These are phyloP conservation scores for Cebidichthys violaceus DNA, from an alignment of 2,113 vertebrate genomes.

Conservation along the genomic window DNA sequence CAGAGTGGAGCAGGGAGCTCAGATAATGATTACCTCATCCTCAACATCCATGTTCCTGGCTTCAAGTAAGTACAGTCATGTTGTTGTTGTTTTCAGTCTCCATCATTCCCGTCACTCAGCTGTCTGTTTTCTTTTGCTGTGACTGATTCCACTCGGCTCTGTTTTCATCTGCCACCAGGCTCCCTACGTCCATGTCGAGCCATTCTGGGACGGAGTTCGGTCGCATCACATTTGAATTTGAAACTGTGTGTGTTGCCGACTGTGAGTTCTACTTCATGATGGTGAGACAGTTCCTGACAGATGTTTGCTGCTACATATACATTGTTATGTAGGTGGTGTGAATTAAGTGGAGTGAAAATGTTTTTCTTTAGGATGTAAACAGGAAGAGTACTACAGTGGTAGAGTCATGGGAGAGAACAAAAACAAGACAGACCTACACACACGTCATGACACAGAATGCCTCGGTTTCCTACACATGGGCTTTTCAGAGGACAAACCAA, in stretches of 20 bases:
- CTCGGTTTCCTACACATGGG: constrained; percentile 96
- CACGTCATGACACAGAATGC: constrained; percentile 93
- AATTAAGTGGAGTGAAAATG: background rate
- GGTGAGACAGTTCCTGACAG: constrained; percentile 81
- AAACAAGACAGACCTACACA: constrained; percentile 92
- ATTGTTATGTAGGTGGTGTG: background rate
- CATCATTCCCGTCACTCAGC: background rate
- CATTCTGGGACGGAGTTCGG: constrained; percentile 90
- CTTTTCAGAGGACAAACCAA: constrained; percentile 95
- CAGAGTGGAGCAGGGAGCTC: constrained; percentile 93
- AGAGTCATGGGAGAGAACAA: constrained; percentile 93
- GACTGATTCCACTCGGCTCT: background rate
- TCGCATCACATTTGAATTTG: constrained; percentile 95
- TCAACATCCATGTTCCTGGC: constrained; percentile 94
- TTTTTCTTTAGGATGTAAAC: constrained; percentile 89
- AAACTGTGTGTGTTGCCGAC: constrained; percentile 90
- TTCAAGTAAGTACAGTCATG: constrained; percentile 89
- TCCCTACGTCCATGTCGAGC: constrained; percentile 89
- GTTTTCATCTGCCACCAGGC: constrained; percentile 76
- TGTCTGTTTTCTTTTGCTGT: background rate
- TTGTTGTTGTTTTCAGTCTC: background rate
- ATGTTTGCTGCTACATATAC: background rate
- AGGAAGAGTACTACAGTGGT: constrained; percentile 94
- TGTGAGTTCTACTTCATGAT: constrained; percentile 99
- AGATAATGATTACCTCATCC: constrained; percentile 97